These are phyloP conservation scores for Ctenodactylus gundi DNA, from an alignment of 2,113 vertebrate species.

Conservation along the genomic window DNA sequence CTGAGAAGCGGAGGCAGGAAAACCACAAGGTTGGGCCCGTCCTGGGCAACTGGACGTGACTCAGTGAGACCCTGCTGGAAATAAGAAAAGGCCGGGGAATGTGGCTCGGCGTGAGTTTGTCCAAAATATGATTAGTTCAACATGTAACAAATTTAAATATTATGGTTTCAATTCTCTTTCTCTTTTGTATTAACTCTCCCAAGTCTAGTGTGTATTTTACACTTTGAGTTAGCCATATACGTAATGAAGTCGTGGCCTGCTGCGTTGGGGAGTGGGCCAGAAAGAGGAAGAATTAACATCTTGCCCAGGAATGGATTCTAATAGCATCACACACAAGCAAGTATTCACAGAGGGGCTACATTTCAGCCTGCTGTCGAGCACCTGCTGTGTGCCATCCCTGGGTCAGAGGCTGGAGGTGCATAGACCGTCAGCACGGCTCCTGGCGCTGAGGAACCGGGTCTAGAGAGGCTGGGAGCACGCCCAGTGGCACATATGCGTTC, in stretches of 20 bases:
- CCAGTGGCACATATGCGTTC: too few relatives aligned
- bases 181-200: neutral
- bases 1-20: too few relatives aligned
- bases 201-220: neutral
- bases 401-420: neutral
- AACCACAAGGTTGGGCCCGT: too few relatives aligned
- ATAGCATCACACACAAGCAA: neutral
- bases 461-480: neutral
- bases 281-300: neutral
- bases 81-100: too few relatives aligned
- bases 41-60: too few relatives aligned
- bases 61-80: too few relatives aligned
- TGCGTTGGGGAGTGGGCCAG: too few relatives aligned
- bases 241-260: too few relatives aligned
- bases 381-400: neutral
- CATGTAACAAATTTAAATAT: neutral
- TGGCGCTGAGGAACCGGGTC: neutral
- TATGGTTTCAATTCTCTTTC: neutral
- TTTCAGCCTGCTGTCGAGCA: neutral
- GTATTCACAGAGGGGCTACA: neutral
- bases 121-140: constrained; percentile 21
- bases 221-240: neutral
- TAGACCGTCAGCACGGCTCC: neutral
- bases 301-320: neutral
- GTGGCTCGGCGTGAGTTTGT: too few relatives aligned